Base-by-base conservation (phyloP, 2,797 vertebrate species). In the Cyclura pinguis region DNA sequence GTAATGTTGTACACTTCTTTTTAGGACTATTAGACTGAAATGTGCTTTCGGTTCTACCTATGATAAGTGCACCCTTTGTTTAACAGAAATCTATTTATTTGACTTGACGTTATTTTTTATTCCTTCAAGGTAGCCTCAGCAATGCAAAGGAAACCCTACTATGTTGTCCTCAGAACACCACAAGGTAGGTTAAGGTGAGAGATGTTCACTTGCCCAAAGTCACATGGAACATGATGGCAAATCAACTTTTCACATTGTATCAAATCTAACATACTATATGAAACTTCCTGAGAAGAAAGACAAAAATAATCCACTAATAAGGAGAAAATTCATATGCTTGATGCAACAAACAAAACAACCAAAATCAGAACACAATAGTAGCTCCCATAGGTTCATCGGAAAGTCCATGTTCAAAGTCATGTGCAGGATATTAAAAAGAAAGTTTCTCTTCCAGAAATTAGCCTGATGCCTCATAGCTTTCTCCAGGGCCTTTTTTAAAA, bases 1-100 rank as follows among this genome's bases (percentile, higher is more conserved):
- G 29, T 91, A 85, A 82, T 27, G 32, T 47, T 88, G 78, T 14
- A 82, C 18, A 64, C 72, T 89, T n/a, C 57, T 88, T 89, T 91
- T 59, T 80, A 92, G 88, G 24, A 3, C n/a, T 22, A 91, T 90
- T 78, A 67, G 38, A 86, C 2, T 57, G 27, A 86, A 91, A 72
- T 1, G 0, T 89, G 78, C 29, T 29, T 0, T 32, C 85, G 85
- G 90, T 72, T 80, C 13, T 16, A 88, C 42, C 52, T 16, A 57
- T 83, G n/a, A 78, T 67, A 55, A 16, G 32, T 55, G 50, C 42
- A n/a, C 20, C 47, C 59, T 83, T 74, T 22, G n/a, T 32, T 74
- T 90, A 55, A 22, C 57, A 83, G 4, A 82, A 50, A 78, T 89
- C 42, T 67, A 29, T 80, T 50, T 76, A 55, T 42, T 74, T 50